Evolutionary conservation across 2,888 invertebrate genomes (phyloP).

Genomic region (Zygothrica quintamaculata): DNA sequence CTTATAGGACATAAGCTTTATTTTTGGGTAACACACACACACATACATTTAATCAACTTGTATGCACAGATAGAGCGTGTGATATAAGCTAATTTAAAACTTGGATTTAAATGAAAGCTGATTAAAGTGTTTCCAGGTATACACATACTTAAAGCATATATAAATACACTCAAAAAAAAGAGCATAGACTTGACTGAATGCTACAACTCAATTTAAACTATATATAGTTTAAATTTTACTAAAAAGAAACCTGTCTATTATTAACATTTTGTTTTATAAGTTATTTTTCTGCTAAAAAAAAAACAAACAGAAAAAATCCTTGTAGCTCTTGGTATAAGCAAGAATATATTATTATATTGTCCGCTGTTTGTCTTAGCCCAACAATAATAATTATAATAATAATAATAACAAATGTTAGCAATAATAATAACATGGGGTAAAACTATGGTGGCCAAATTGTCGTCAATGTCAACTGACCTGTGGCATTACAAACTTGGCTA

Average conservation of each 20-base stretch:
- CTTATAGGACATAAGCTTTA: constrained; percentile 14
- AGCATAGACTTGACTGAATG: not conserved
- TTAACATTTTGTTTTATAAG: too few relatives aligned
- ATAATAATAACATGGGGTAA: too few relatives aligned
- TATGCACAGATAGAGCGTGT: not conserved
- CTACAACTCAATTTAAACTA: too few relatives aligned
- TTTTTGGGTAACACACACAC: constrained; percentile 15
- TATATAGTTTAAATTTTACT: too few relatives aligned
- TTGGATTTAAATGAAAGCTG: constrained; percentile 14
- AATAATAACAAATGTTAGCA: too few relatives aligned
- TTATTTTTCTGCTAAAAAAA: too few relatives aligned
- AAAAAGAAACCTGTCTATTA: too few relatives aligned
- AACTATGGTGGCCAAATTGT: constrained; percentile 5
- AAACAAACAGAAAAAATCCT: too few relatives aligned
- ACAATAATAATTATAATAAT: too few relatives aligned
- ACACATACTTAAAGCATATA: not conserved
- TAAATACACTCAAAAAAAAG: not conserved
- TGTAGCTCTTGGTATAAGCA: constrained; percentile 33
- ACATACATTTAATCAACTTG: constrained; percentile 33
- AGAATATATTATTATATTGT: constrained; percentile 32
- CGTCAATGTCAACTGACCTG: constrained; percentile 23
- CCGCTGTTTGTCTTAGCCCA: constrained; percentile 12
- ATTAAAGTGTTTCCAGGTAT: constrained; percentile 10
- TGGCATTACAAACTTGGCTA: constrained; percentile 6
- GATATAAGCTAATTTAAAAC: constrained; percentile 21